These are phyloP conservation scores for Lacerta agilis DNA, from an alignment of 2,797 vertebrate species.

Conservation along the genomic window DNA sequence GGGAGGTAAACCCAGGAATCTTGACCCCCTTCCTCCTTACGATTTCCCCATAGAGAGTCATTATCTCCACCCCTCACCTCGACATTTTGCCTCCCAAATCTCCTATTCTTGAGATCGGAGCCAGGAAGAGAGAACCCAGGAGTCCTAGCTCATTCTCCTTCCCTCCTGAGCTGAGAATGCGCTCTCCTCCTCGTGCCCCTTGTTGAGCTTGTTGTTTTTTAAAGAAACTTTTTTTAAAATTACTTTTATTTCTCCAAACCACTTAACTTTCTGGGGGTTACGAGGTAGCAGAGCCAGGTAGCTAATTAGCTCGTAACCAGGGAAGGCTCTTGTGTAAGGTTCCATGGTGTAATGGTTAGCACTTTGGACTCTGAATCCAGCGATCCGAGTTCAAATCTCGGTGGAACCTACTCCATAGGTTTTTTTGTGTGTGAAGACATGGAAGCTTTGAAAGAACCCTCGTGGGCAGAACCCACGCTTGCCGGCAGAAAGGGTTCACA, in stretches of 20 bases:
- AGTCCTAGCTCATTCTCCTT: background rate
- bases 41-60: background rate
- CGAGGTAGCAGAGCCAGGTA: background rate
- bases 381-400: constrained; percentile 75
- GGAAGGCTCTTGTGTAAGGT: background rate
- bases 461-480: background rate
- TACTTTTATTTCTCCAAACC: background rate
- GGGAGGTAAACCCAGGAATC: rapidly evolving
- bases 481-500: background rate
- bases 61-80: no score
- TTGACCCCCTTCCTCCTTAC: background rate
- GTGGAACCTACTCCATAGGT: constrained; percentile 10
- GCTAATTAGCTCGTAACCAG: no score
- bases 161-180: background rate
- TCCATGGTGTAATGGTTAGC: constrained; percentile 67
- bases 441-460: rapidly evolving
- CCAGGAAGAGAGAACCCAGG: background rate
- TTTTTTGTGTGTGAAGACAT: background rate
- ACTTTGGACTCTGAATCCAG: constrained; percentile 74
- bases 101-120: no score
- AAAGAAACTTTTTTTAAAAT: background rate
- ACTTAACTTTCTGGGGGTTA: background rate
- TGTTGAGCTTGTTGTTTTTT: no score
- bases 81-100: background rate
- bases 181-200: no score